Percentiles rank a stretch among this genome's conserved stretches.
These are phyloP conservation scores for Pimpla rufipes DNA, from an alignment of 2,888 invertebrate species.

Conservation along the genomic window DNA sequence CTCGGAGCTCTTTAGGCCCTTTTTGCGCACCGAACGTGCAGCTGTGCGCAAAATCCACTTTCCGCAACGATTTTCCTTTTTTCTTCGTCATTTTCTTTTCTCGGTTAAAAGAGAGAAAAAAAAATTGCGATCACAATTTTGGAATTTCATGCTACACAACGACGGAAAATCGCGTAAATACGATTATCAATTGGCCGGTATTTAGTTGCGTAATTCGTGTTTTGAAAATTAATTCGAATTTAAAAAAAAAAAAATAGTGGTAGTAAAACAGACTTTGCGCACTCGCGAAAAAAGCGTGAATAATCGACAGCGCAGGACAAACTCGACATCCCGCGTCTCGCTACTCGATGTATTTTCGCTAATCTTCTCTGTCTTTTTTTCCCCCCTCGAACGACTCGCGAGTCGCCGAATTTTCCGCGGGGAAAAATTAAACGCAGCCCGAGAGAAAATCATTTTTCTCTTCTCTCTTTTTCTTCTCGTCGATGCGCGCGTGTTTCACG, in stretches of 20 bases:
- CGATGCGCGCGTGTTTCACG: slow-evolving; percentile 29
- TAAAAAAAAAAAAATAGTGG: slow-evolving; percentile 12
- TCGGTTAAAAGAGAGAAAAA: slow-evolving; percentile 58
- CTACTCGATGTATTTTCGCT: slow-evolving; percentile 21
- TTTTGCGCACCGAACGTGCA: slow-evolving; percentile 55
- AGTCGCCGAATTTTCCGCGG: not conserved
- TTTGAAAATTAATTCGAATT: not conserved
- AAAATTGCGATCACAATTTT: slow-evolving; percentile 10
- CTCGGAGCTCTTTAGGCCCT: slow-evolving; percentile 68
- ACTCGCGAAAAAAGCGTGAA: slow-evolving; percentile 20
- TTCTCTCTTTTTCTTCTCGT: slow-evolving; percentile 3
- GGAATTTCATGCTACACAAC: slow-evolving; percentile 25
- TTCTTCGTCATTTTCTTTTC: slow-evolving; percentile 14
- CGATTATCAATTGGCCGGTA: slow-evolving; percentile 12
- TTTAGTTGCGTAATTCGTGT: slow-evolving; percentile 9
- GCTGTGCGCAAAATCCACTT: slow-evolving; percentile 35
- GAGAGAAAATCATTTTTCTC: slow-evolving; percentile 30
- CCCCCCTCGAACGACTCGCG: not conserved
- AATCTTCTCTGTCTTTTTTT: slow-evolving; percentile 5
- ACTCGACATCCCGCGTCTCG: slow-evolving; percentile 34
- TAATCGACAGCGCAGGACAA: slow-evolving; percentile 26
- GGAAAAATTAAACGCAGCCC: slow-evolving; percentile 31
- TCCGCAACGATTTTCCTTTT: not conserved
- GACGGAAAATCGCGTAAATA: slow-evolving; percentile 7
- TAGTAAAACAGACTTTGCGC: slow-evolving; percentile 10